phyloP scores from a whole-genome alignment of 2,888 invertebrate genomes.

The Rosalia funebris region DNA sequence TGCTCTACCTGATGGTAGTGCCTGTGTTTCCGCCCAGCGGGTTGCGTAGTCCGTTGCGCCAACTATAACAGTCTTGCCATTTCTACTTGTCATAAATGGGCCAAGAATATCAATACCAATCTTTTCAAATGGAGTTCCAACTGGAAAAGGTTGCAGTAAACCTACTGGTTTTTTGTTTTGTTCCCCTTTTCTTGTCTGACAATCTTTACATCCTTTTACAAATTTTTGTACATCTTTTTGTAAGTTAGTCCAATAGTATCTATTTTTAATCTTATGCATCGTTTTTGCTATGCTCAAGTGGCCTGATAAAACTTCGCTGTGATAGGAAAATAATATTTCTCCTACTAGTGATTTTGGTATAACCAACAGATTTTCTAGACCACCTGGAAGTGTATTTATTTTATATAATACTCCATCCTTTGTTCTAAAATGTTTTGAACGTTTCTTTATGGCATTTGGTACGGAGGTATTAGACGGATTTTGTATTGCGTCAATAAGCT shows the following conservation, averaged over 20 bases:
- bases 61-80: conserved; percentile 39
- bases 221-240: conserved; percentile 18
- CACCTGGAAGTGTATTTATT: conserved; percentile 21
- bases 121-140: neutral
- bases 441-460: neutral
- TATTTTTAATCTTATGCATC: conserved; percentile 30
- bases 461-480: neutral
- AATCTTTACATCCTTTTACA: conserved; percentile 27
- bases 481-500: neutral
- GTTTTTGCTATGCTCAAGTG: conserved; percentile 41
- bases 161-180: neutral
- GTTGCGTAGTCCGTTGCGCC: conserved; percentile 48
- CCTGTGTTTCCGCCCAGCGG: conserved; percentile 40
- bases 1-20: conserved; percentile 38
- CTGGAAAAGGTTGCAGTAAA: neutral
- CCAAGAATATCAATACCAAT: conserved; percentile 25
- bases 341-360: conserved; percentile 13
- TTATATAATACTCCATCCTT: conserved; percentile 33
- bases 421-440: conserved; percentile 15
- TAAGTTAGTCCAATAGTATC: neutral
- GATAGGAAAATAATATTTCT: conserved; percentile 38
- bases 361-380: conserved; percentile 34
- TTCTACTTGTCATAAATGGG: conserved; percentile 33
- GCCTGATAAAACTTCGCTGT: conserved; percentile 35
- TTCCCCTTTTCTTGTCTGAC: neutral